Base-by-base conservation (phyloP, 2,113 vertebrate species). In the Tyrannus savana region DNA sequence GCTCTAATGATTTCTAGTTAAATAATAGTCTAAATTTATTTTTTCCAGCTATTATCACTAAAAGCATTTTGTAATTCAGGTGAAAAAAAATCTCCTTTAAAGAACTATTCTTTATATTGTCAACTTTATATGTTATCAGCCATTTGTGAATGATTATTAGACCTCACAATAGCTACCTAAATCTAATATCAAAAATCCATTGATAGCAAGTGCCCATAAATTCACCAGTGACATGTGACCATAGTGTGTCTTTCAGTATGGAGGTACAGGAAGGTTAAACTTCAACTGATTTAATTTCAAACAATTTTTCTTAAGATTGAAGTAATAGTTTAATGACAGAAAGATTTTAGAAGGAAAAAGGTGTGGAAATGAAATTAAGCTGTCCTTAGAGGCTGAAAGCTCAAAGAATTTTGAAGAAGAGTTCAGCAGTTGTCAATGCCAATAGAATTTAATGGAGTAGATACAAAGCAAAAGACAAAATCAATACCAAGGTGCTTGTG, bases 391-490 rank as follows among this genome's bases (percentile, higher is more conserved):
- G 52, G 84, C 27, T 67, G 73, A 90, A 89, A 95, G 73, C 90
- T 92, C 68, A 59, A 11, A 59, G 92, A 90, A 75, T 94, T 92
- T 84, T 86, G 88, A 96, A 69, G 80, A 89, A 87, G 87, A 95
- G 77, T 79, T 87, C 49, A 89, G 86, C 19, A 82, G 81, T 87
- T 93, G 87, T 94, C 53, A 97, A 91, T 72, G 87, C 73, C 73
- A 85, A 67, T 37, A 41, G 75, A 74, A 93, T 95, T 89, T 94
- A 95, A 95, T 39, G 42, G 75, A 80, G 37, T 86, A 82, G 46
- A 95, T 95, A 95, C 74, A 95, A 96, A 84, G 89, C 90, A 94
- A 92, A 71, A 95, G 94, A 80, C 35, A 90, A 74, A 72, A 95
- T 75, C 68, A 94, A 91, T 89, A 95, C 31, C 25, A 44, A 79